Conservation (phyloP, 2,888 invertebrate species). For the Drosophila cracens region DNA sequence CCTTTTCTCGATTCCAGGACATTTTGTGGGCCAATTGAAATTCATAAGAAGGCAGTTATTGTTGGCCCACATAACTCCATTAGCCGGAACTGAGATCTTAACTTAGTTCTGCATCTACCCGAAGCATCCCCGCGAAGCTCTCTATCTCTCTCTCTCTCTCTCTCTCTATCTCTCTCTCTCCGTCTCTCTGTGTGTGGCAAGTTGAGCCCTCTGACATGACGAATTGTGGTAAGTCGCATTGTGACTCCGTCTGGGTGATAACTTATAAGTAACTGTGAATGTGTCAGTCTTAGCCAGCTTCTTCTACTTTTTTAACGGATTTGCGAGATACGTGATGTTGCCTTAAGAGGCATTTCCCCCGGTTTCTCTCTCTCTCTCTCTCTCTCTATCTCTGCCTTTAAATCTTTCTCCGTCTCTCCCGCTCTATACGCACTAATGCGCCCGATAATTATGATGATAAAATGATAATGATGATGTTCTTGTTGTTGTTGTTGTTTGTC, state of each 20-base stretch:
- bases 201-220: constrained; percentile 64
- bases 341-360: neutral
- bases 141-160: neutral
- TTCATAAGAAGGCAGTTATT: constrained; percentile 63
- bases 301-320: constrained; percentile 40
- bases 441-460: constrained; percentile 77
- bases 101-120: neutral
- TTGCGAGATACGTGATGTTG: constrained; percentile 49
- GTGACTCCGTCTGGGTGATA: constrained; percentile 18
- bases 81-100: constrained; percentile 67
- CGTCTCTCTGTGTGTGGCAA: neutral
- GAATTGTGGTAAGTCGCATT: constrained; percentile 70
- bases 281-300: constrained; percentile 14
- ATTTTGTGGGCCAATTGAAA: constrained; percentile 73
- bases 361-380: neutral
- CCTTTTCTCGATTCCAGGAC: constrained; percentile 21
- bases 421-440: constrained; percentile 61
- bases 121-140: neutral
- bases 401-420: neutral
- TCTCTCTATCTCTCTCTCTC: neutral
- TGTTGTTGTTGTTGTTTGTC: constrained; percentile 36
- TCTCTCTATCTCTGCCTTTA: constrained; percentile 2
- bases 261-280: constrained; percentile 8
- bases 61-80: constrained; percentile 51
- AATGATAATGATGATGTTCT: constrained; percentile 59